These are phyloP conservation scores for Drosophila pseudoobscura DNA, from an alignment of 1,140 invertebrate genomes.

Conservation along the genomic window DNA sequence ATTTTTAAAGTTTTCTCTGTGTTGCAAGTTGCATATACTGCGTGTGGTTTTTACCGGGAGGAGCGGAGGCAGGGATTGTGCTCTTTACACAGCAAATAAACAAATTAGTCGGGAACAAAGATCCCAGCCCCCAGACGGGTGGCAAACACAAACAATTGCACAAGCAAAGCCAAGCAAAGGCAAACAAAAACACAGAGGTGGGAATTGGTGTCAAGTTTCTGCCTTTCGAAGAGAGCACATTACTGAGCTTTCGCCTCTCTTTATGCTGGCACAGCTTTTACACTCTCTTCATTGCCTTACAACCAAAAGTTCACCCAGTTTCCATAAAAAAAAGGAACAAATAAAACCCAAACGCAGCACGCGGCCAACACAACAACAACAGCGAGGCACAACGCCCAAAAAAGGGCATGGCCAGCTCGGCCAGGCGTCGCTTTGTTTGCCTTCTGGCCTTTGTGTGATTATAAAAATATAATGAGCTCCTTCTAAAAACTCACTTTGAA, in stretches of 20 bases:
- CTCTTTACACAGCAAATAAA: constrained; percentile 63
- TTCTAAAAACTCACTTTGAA: constrained; percentile 67
- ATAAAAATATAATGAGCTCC: constrained; percentile 3
- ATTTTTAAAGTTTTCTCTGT: neutral
- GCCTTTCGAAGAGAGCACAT: constrained; percentile 33
- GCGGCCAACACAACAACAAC: constrained; percentile 51
- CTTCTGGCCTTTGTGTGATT: neutral
- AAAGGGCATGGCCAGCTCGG: constrained; percentile 54
- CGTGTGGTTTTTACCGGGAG: constrained; percentile 6
- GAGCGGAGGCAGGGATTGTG: neutral
- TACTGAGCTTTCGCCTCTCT: constrained; percentile 42
- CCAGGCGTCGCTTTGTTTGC: constrained; percentile 25
- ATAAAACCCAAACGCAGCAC: constrained; percentile 46
- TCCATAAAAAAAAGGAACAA: constrained; percentile 33
- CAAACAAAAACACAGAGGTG: constrained; percentile 1
- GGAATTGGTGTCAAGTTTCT: constrained; percentile 13
- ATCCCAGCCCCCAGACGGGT: constrained; percentile 51
- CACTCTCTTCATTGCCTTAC: constrained; percentile 1
- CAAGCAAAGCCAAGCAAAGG: constrained; percentile 37
- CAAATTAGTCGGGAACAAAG: constrained; percentile 69
- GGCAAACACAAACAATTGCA: constrained; percentile 66
- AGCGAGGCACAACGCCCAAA: constrained; percentile 59
- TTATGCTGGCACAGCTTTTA: constrained; percentile 17
- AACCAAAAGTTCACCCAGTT: constrained; percentile 50
- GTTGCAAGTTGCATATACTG: constrained; percentile 10